Evolutionary conservation across 1,140 invertebrate species (phyloP).

Genomic region (Brachionus sp.): DNA sequence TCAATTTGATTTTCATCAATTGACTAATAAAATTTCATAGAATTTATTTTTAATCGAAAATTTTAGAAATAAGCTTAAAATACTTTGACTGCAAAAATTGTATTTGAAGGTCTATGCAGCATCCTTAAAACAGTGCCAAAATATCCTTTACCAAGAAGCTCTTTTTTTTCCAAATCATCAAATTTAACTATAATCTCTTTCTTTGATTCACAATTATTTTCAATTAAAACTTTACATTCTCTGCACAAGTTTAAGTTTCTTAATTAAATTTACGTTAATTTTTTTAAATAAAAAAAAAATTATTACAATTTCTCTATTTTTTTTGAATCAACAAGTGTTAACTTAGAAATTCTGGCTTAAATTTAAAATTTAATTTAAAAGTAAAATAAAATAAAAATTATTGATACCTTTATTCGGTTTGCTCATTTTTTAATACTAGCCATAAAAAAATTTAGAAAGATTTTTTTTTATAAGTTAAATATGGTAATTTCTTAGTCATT

Average conservation of each 20-base stretch:
- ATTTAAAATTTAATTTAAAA: not conserved
- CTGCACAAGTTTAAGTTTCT: not conserved
- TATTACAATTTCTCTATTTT: not conserved
- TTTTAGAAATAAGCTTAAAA: not conserved
- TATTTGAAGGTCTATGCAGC: conserved; percentile 21
- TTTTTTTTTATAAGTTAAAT: not conserved
- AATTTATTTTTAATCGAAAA: not conserved
- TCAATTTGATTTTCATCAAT: conserved; percentile 24
- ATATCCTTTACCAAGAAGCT: conserved; percentile 13
- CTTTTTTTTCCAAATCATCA: conserved; percentile 13
- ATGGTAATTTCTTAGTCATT: not conserved
- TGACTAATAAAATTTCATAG: not conserved
- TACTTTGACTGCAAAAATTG: conserved; percentile 45
- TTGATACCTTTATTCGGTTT: not conserved
- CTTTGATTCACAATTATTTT: not conserved
- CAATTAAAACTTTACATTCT: not conserved
- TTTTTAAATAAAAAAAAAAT: not conserved
- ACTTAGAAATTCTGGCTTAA: not conserved
- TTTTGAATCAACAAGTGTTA: not conserved
- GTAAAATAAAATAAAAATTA: not conserved
- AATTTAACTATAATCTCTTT: not conserved
- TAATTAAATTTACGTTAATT: not conserved
- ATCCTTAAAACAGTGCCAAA: conserved; percentile 41
- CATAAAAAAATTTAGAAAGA: not conserved
- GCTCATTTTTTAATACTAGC: not conserved